Conservation (phyloP, 2,113 vertebrate genomes). For the Potamarius usumacintae region DNA sequence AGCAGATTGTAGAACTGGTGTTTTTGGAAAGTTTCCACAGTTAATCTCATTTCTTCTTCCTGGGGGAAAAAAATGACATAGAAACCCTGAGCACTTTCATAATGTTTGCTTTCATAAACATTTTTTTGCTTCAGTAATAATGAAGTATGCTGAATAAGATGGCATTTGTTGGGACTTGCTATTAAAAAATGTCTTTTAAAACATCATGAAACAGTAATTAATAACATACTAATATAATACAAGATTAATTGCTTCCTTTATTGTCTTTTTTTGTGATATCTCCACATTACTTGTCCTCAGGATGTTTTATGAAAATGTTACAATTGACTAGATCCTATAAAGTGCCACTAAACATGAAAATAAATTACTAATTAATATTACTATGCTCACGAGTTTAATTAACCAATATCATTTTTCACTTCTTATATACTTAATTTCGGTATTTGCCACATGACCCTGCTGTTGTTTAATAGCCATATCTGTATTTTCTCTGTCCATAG, state of each 20-base stretch:
- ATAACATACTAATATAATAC: background rate
- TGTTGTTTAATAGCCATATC: slow-evolving; percentile 1
- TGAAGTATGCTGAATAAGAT: background rate
- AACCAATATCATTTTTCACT: background rate
- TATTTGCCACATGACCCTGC: background rate
- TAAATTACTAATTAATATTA: background rate
- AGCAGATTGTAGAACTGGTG: background rate
- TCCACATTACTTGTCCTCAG: background rate
- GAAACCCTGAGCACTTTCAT: background rate
- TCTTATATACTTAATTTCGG: background rate
- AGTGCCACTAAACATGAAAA: background rate
- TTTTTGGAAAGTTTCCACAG: background rate
- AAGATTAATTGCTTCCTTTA: background rate
- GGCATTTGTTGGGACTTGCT: background rate
- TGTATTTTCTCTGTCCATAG: slow-evolving; percentile 42
- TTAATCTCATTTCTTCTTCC: background rate
- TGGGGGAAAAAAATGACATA: background rate
- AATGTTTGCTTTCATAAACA: background rate
- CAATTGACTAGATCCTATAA: background rate
- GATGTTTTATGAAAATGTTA: background rate
- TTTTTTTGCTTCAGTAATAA: background rate
- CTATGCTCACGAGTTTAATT: no score
- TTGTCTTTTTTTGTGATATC: background rate
- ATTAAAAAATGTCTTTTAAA: background rate
- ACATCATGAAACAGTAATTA: background rate